Percentiles rank a stretch among this genome's conserved stretches.
Conservation (phyloP, 1,140 invertebrate species). For the Musca domestica region DNA sequence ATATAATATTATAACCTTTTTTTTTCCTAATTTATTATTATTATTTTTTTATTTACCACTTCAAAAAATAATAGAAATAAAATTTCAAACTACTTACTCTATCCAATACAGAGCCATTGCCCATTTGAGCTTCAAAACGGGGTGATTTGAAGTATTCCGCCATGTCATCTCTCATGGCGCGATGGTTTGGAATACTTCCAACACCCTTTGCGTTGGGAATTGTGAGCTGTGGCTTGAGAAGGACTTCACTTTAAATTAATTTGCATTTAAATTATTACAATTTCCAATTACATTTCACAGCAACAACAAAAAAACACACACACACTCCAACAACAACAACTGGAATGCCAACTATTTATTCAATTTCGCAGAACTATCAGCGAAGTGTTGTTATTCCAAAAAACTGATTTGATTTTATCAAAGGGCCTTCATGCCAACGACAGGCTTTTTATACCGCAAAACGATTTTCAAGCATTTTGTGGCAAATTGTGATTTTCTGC, state of each 20-base stretch:
- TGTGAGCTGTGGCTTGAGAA: background rate
- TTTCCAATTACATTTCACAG: background rate
- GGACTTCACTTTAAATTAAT: too few species aligned
- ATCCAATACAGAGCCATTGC: constrained; percentile 23
- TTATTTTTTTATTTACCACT: too few species aligned
- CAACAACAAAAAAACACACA: background rate
- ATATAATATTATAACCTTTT: too few species aligned
- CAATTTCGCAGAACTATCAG: too few species aligned
- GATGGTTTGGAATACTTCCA: background rate
- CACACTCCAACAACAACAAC: background rate
- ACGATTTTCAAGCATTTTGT: constrained; percentile 4
- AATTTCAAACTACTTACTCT: constrained; percentile 14
- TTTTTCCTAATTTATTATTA: too few species aligned
- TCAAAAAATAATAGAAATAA: background rate
- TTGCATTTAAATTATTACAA: background rate
- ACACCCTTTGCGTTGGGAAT: background rate
- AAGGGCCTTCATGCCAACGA: constrained; percentile 1
- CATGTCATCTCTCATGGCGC: background rate
- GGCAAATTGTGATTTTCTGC: background rate
- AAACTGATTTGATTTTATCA: constrained; percentile 3
- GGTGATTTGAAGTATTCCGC: constrained; percentile 10
- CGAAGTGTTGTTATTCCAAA: background rate
- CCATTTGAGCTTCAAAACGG: constrained; percentile 16
- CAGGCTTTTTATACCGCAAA: constrained; percentile 9
- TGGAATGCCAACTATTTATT: background rate